These are phyloP conservation scores for Archips xylosteana DNA, from an alignment of 2,888 invertebrate genomes.

Conservation along the genomic window DNA sequence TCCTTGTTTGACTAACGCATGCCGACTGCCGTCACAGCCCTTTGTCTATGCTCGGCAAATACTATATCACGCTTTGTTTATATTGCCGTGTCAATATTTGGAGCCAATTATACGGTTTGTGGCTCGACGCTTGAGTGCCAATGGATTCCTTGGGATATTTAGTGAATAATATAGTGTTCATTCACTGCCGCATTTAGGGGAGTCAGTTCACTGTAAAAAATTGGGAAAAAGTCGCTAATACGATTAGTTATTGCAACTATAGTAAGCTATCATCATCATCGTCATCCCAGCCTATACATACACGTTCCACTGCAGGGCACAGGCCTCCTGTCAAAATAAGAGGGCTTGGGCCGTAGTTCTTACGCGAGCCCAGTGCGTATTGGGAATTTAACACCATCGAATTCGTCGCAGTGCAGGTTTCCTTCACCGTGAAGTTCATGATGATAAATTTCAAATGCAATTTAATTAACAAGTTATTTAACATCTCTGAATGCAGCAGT, in stretches of 20 bases:
- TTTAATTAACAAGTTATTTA: neutral
- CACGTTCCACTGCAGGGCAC: too few relatives aligned
- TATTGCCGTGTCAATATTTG: conserved; percentile 22
- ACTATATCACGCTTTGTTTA: conserved; percentile 14
- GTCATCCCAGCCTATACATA: too few relatives aligned
- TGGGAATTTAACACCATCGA: too few relatives aligned
- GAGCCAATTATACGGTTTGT: conserved; percentile 12
- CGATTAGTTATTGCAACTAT: too few relatives aligned
- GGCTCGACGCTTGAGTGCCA: neutral
- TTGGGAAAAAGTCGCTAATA: too few relatives aligned
- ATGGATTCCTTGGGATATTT: neutral
- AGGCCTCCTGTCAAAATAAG: too few relatives aligned
- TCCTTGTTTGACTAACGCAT: conserved; percentile 19
- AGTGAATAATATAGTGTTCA: neutral
- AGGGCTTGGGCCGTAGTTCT: too few relatives aligned
- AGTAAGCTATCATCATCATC: too few relatives aligned
- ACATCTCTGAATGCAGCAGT: neutral
- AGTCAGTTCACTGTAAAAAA: neutral
- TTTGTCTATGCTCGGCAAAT: conserved; percentile 17
- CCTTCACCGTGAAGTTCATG: too few relatives aligned
- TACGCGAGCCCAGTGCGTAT: too few relatives aligned
- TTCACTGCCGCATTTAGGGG: neutral
- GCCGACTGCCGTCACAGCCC: conserved; percentile 1
- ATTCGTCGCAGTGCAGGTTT: too few relatives aligned
- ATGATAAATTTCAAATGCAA: too few relatives aligned